Conservation (phyloP, 92 coral and sea anemone genomes). For the Siderastrea radians region DNA sequence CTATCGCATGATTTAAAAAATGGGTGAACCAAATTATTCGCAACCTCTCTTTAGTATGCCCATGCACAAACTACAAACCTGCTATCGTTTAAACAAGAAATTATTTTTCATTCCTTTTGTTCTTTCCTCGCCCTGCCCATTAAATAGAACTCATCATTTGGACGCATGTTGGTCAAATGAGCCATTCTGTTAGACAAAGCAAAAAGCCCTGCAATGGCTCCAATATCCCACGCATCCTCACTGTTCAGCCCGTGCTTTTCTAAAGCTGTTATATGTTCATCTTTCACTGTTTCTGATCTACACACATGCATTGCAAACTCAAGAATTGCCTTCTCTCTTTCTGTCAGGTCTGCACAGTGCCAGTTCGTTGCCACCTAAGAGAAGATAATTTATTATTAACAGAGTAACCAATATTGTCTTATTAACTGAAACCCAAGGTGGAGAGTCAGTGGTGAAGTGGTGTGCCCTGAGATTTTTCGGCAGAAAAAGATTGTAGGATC, state of each 20-base stretch:
- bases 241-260: conserved; percentile 79
- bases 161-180: conserved; percentile 91
- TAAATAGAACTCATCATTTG: conserved; percentile 89
- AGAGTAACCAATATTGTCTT: not conserved
- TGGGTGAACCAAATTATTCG: too few species aligned
- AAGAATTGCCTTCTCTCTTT: conserved; percentile 89
- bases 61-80: too few species aligned
- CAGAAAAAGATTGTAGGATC: too few species aligned
- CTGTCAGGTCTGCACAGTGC: conserved; percentile 87
- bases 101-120: conserved; percentile 28
- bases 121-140: conserved; percentile 86
- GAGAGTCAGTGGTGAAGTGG: too few species aligned
- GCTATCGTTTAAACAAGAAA: not conserved
- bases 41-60: not conserved
- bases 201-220: conserved; percentile 93
- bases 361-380: conserved; percentile 86
- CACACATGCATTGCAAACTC: conserved; percentile 89
- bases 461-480: too few species aligned
- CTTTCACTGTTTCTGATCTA: conserved; percentile 80
- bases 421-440: too few species aligned
- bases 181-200: conserved; percentile 97
- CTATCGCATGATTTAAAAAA: too few species aligned
- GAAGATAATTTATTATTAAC: not conserved
- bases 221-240: conserved; percentile 98
- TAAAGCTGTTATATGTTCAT: conserved; percentile 78